Base-by-base conservation (phyloP, 2,888 invertebrate species). In the Dorcus parallelipipedus region DNA sequence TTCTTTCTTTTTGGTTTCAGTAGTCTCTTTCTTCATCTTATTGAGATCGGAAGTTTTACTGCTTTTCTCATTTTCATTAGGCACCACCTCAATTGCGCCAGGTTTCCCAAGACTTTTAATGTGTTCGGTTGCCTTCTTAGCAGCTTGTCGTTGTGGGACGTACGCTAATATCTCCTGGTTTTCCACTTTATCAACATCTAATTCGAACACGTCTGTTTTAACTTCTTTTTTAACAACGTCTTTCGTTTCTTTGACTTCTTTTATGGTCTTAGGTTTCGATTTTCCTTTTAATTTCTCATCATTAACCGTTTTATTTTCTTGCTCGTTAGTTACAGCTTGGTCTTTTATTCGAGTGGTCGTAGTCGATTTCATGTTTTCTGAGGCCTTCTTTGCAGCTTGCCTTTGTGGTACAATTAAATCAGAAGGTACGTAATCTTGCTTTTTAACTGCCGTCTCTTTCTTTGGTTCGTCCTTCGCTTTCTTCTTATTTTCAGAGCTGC, bases 331-430 rank as follows among this genome's bases (percentile, higher is more conserved):
- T 10, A 54, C 41, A n/a, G 56, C 14, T 64, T 72, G 68, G 58
- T 79, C 78, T 68, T 78, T 76, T 2, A 64, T 57, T 67, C 74
- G 70, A 42, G 80, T 77, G 4, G 78, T 79, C 65, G 84, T 87
- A 49, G 85, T 88, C 17, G 85, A 86, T 60, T 85, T 88, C 85
- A 94, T 88, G 72, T 91, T 93, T 77, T 94, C 93, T 1, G 91
- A 90, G 1, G 94, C 94, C 73, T 93, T 94, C 75, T 93, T 94
- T 26, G 94, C 94, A 33, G 94, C 94, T 78, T 93, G 91, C 53
- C 94, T 81, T 74, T 94, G 94, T 2, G 94, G 94, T 43, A 94
- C 94, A 64, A 94, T 93, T 52, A 93, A 81, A 78, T 93, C 91
- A 1, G 91, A 87, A n/a, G 90, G 86, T 68, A 79, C 79, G 60